These are phyloP conservation scores for Catamblyrhynchus diadema DNA, from an alignment of 2,797 vertebrate genomes.

Conservation along the genomic window DNA sequence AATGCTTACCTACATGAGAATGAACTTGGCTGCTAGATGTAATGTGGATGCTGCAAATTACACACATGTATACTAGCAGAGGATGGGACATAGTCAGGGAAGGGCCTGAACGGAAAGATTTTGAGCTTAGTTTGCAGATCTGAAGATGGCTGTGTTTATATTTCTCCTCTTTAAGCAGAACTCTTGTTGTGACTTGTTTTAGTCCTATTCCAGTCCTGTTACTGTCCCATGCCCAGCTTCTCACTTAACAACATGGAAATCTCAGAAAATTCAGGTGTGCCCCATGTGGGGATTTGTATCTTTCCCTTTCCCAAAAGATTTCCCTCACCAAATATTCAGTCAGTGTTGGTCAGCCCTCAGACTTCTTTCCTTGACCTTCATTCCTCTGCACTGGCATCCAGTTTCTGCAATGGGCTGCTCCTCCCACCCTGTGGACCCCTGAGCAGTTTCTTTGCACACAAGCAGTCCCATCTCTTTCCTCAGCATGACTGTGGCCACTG, in stretches of 20 bases:
- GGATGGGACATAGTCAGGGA: fast-evolving
- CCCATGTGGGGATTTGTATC: not conserved
- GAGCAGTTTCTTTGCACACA: not conserved
- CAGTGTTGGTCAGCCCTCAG: not conserved
- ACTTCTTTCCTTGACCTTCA: fast-evolving
- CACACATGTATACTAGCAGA: not conserved
- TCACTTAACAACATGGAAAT: not conserved
- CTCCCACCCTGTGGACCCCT: not conserved
- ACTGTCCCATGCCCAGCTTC: not conserved
- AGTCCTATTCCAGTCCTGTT: not conserved
- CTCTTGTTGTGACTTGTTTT: not conserved
- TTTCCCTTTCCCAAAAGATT: not conserved
- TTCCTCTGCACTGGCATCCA: not conserved
- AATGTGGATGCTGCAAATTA: not conserved
- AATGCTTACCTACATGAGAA: not conserved
- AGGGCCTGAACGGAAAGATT: not conserved
- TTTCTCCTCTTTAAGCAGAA: not conserved
- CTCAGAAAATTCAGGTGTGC: not conserved
- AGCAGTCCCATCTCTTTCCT: not conserved
- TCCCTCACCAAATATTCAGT: not conserved
- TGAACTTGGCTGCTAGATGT: not conserved
- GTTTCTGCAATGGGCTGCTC: not conserved
- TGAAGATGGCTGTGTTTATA: not conserved
- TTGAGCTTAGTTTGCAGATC: not conserved
- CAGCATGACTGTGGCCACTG: not conserved